A percentile compares a stretch with the other conserved stretches of the same genome.
Conservation (phyloP, 2,888 invertebrate species). For the Osedax frankpressi region DNA sequence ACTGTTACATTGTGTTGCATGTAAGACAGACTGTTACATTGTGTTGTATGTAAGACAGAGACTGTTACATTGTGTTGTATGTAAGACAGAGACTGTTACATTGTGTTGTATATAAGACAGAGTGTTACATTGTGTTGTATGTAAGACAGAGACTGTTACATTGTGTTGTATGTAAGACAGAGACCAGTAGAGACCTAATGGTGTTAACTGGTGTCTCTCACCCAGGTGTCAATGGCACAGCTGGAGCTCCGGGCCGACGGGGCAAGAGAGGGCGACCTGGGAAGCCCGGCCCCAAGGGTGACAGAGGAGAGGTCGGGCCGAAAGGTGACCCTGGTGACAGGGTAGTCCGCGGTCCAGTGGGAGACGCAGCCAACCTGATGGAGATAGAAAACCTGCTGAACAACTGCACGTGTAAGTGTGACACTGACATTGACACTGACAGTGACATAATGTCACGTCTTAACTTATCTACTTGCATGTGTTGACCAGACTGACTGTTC, state of each 20-base stretch:
- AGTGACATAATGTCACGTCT: too few species aligned
- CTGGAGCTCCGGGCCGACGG: conserved; percentile 16
- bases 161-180: too few species aligned
- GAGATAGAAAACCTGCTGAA: conserved; percentile 10
- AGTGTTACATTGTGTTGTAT: too few species aligned
- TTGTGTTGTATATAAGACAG: too few species aligned
- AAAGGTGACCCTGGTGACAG: conserved; percentile 29
- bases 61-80: too few species aligned
- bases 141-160: too few species aligned
- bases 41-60: too few species aligned
- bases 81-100: too few species aligned
- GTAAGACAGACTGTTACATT: too few species aligned
- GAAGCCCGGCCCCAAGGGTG: conserved; percentile 30
- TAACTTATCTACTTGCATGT: not conserved
- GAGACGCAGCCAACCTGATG: not conserved
- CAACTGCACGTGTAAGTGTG: conserved; percentile 23
- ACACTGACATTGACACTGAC: too few species aligned
- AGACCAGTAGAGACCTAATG: not conserved
- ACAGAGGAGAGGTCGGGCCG: conserved; percentile 31
- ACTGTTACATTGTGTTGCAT: too few species aligned
- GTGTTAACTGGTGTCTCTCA: not conserved
- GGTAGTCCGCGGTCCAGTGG: conserved; percentile 28
- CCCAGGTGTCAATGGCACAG: conserved; percentile 24
- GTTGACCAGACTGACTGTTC: not conserved
- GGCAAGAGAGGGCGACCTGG: conserved; percentile 29